Base-by-base conservation (phyloP, 2,113 vertebrate genomes). In the Pitta sordida region DNA sequence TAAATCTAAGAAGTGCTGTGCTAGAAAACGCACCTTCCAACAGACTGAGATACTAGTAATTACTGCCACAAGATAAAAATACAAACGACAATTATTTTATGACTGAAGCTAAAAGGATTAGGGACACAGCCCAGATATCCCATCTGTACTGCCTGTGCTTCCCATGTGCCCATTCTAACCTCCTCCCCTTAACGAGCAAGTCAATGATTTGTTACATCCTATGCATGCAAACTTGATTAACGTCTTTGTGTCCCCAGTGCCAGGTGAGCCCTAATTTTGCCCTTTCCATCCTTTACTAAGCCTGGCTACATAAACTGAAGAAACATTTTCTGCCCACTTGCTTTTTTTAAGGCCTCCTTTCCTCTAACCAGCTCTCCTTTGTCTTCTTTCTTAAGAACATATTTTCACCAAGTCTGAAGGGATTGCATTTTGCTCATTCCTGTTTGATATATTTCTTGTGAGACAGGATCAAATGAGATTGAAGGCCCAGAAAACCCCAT, bases 401-500 rank as follows among this genome's bases (percentile, higher is more conserved):
- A 44, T 73, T 84, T 88, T 70, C 82, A 69, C 58, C 34, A 65
- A 85, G 36, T 30, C 55, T 48, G 44, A 84, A 59, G 29, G 49
- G 77, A 77, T 2, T 78, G 75, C 34, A 39, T 70, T 93, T 83
- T 63, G 32, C 56, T 73, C 60, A 6, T 64, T 84, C 21, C 58
- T 30, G 51, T 91, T 90, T 81, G 75, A 88, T 85, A 22, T 41
- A 80, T 76, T 92, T 91, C 86, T 55, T 95, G 82, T 29, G 64
- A 94, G 82, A 94, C 48, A 48, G 75, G 68, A 93, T 92, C 67
- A 46, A 37, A 63, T 78, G 60, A 92, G 94, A 92, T 2, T 88
- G 94, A 93, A 94, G 88, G 83, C 77, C 70, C 49, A 78, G 75
- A 91, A 92, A 85, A 62, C 71, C 75, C 71, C 85, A 88, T 75